Conservation (phyloP, 2,797 vertebrate genomes). For the Oryzias sinensis region DNA sequence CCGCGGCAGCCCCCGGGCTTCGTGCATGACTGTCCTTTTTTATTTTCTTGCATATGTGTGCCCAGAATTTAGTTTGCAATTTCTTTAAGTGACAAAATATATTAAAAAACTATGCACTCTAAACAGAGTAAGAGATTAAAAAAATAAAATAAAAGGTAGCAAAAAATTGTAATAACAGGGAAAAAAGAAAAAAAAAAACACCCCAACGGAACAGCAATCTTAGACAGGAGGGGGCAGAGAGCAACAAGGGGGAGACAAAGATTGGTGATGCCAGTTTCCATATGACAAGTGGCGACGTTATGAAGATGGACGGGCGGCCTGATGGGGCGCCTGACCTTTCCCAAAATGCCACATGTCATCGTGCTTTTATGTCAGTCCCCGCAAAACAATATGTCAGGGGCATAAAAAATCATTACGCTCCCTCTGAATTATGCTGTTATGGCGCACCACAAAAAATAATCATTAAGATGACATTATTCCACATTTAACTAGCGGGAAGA, state of each 20-base stretch:
- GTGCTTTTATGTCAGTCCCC: constrained; percentile 98
- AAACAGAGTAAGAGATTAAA: constrained; percentile 10
- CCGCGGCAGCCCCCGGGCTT: constrained; percentile 61
- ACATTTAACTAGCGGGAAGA: constrained; percentile 75
- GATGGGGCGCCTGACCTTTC: constrained; percentile 97
- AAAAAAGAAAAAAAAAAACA: constrained; percentile 12
- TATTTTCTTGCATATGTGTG: constrained; percentile 15
- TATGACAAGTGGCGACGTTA: constrained; percentile 85
- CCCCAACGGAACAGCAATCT: constrained; percentile 12
- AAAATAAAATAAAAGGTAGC: constrained; percentile 7
- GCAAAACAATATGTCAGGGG: constrained; percentile 96
- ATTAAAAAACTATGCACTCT: constrained; percentile 7
- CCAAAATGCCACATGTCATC: constrained; percentile 99
- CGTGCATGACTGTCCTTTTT: constrained; percentile 12
- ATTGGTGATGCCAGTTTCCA: constrained; percentile 83
- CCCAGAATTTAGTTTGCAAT: constrained; percentile 47
- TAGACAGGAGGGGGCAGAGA: constrained; percentile 31
- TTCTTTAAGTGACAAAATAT: constrained; percentile 45
- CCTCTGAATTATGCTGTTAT: constrained; percentile 84
- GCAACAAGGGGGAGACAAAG: constrained; percentile 70
- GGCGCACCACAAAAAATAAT: constrained; percentile 83
- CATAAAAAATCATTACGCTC: constrained; percentile 98
- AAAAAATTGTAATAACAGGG: constrained; percentile 4
- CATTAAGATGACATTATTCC: constrained; percentile 88
- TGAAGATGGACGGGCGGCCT: constrained; percentile 83